Evolutionary conservation across 1,140 invertebrate species (phyloP).

Genomic region (Galendromus occidentalis): DNA sequence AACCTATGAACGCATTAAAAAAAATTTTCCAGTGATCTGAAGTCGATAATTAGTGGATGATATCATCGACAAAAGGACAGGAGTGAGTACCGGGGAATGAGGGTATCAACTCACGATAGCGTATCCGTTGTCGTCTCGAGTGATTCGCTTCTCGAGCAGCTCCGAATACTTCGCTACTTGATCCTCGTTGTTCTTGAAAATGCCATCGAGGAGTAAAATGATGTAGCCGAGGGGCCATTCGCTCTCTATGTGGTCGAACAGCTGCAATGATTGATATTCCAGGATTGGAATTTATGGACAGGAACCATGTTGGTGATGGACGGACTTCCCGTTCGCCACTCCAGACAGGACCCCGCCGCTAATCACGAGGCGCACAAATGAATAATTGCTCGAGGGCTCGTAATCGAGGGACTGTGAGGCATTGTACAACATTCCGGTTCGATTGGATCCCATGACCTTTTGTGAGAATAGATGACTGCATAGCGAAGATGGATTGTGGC

Average conservation of each 20-base stretch:
- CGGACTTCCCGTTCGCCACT: not conserved
- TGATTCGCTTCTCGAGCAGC: conserved; percentile 37
- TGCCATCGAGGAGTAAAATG: conserved; percentile 78
- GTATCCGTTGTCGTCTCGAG: conserved; percentile 16
- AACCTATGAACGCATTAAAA: too few relatives aligned
- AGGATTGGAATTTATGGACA: conserved; percentile 17
- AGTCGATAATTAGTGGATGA: conserved; percentile 44
- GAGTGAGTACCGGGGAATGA: not conserved
- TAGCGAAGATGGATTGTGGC: too few relatives aligned
- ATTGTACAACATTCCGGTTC: too few relatives aligned
- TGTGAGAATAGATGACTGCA: too few relatives aligned
- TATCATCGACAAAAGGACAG: conserved; percentile 1
- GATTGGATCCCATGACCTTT: too few relatives aligned
- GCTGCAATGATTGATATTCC: conserved; percentile 32
- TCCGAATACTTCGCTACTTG: conserved; percentile 79
- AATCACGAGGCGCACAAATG: too few relatives aligned
- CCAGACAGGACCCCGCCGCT: too few relatives aligned
- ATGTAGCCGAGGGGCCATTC: conserved; percentile 95
- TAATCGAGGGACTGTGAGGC: too few relatives aligned
- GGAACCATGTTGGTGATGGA: not conserved
- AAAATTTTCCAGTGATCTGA: too few relatives aligned
- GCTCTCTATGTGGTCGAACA: conserved; percentile 88
- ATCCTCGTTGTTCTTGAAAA: conserved; percentile 47
- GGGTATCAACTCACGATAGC: conserved; percentile 16
- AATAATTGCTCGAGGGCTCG: too few relatives aligned